phyloP scores from a whole-genome alignment of 2,888 invertebrate genomes.

The Strigamia crassipes region DNA sequence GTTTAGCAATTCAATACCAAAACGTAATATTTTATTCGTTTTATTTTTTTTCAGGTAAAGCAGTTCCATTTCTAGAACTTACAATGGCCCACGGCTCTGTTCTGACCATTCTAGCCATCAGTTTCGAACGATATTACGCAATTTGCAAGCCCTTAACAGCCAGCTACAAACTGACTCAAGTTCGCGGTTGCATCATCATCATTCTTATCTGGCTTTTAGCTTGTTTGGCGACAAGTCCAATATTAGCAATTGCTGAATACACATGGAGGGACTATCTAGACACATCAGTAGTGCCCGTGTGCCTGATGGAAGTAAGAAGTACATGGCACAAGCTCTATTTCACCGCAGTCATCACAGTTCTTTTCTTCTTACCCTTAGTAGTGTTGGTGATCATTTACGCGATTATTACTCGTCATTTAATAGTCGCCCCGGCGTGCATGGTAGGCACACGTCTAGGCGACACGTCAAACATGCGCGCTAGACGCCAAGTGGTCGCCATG shows the following conservation, averaged over 20 bases:
- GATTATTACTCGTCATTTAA: constrained; percentile 81
- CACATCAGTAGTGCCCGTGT: constrained; percentile 73
- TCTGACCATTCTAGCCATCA: constrained; percentile 86
- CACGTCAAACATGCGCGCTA: constrained; percentile 49
- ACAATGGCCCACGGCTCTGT: constrained; percentile 91
- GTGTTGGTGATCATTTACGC: constrained; percentile 81
- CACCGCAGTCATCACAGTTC: constrained; percentile 76
- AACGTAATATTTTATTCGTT: constrained; percentile 36
- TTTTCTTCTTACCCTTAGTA: constrained; percentile 82
- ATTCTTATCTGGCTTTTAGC: constrained; percentile 58
- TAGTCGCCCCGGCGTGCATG: constrained; percentile 76
- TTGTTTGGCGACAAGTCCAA: constrained; percentile 55
- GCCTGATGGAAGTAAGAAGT: constrained; percentile 77
- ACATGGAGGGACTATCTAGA: constrained; percentile 73
- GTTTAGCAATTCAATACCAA: neutral
- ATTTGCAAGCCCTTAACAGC: constrained; percentile 90
- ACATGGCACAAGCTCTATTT: constrained; percentile 81
- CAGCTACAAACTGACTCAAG: constrained; percentile 58
- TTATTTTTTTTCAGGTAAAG: constrained; percentile 72
- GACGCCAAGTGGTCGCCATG: constrained; percentile 89
- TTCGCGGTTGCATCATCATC: constrained; percentile 57
- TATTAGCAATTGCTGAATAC: constrained; percentile 75
- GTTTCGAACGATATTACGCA: constrained; percentile 82
- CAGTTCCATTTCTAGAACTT: constrained; percentile 88
- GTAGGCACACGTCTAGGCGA: constrained; percentile 50